phyloP scores from a whole-genome alignment of 2,797 vertebrate species.

The Rhabdophis nuchalis region DNA sequence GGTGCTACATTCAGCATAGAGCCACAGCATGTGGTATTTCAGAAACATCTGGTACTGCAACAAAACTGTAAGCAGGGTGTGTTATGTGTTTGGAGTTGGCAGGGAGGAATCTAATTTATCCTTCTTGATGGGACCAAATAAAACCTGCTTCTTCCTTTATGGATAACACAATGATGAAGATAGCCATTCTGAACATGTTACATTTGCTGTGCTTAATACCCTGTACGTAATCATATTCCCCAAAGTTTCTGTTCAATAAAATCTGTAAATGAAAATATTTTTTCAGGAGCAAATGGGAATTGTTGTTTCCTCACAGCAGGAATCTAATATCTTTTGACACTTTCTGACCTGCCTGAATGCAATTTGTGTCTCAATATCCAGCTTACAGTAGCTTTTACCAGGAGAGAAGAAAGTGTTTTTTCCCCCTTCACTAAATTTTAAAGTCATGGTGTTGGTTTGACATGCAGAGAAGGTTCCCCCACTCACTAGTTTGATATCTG shows the following conservation, averaged over 20 bases:
- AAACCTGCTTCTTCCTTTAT: slow-evolving; percentile 80
- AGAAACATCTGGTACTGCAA: slow-evolving; percentile 91
- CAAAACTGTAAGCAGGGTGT: slow-evolving; percentile 74
- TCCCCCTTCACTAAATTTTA: slow-evolving; percentile 51
- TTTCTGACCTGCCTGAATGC: slow-evolving; percentile 93
- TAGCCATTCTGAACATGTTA: slow-evolving; percentile 83
- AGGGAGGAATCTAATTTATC: slow-evolving; percentile 79
- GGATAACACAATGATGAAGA: slow-evolving; percentile 81
- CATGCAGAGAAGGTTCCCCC: slow-evolving; percentile 71
- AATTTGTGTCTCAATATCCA: slow-evolving; percentile 99
- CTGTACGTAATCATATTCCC: slow-evolving; percentile 90
- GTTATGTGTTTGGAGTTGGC: slow-evolving; percentile 44
- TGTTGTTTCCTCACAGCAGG: slow-evolving; percentile 96
- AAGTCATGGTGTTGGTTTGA: slow-evolving; percentile 67
- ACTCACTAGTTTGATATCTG: slow-evolving; percentile 64
- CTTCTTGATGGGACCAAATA: slow-evolving; percentile 80
- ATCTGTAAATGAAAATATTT: slow-evolving; percentile 99
- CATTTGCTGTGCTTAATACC: slow-evolving; percentile 79
- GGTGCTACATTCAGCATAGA: slow-evolving; percentile 86
- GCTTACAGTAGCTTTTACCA: slow-evolving; percentile 86
- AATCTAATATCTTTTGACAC: slow-evolving; percentile 98
- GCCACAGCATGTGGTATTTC: slow-evolving; percentile 83
- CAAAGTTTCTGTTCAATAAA: slow-evolving; percentile 98
- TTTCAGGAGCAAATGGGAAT: slow-evolving; percentile 96
- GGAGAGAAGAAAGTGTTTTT: slow-evolving; percentile 74